Evolutionary conservation across 2,797 vertebrate genomes (phyloP), one percentile per base, ranked within the genome.

Genomic region (Bryconaethiops microstoma): DNA sequence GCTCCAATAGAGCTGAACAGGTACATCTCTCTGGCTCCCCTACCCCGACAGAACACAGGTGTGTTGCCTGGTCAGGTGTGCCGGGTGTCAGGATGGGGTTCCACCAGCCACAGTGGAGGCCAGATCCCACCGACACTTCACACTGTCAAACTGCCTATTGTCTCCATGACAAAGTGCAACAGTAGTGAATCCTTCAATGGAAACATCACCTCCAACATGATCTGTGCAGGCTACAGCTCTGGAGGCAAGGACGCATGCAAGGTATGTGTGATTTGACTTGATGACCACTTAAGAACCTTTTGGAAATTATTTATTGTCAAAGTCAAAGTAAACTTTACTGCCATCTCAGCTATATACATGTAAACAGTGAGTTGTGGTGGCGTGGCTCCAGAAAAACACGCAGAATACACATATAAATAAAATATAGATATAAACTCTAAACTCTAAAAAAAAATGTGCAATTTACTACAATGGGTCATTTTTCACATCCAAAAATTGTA

Each of bases 181-280:
- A 86, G 91, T 91, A 94, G 91, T 0, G 73, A 88, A 21, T 94
- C 92, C 5, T 95, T 94, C 40, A 87, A 91, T 0, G 94, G 94
- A 21, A 93, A 93, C 89, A 95, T 95, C 88, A 95, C 94, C 8
- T 67, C 82, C 63, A 94, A 92, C 87, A 96, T 95, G 95, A 93
- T 95, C 85, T 95, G 95, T 6, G 94, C 95, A 0, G 94, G 94
- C 12, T 89, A 89, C 88, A 88, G 62, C 9, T 68, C 85, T 0
- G 94, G 94, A 25, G 94, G 94, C 23, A 94, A 89, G 78, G 94
- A 95, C 23, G 91, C 93, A 0, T 95, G 94, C 78, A 94, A 95
- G 93, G 94, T 95, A 89, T 59, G 40, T 14, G 42, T 12, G 12
- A 17, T 19, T 48, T 17, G 39, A 0, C 3, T 7, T 9, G 39